Evolutionary conservation across 2,113 vertebrate genomes (phyloP).

Genomic region (Cavia aperea): DNA sequence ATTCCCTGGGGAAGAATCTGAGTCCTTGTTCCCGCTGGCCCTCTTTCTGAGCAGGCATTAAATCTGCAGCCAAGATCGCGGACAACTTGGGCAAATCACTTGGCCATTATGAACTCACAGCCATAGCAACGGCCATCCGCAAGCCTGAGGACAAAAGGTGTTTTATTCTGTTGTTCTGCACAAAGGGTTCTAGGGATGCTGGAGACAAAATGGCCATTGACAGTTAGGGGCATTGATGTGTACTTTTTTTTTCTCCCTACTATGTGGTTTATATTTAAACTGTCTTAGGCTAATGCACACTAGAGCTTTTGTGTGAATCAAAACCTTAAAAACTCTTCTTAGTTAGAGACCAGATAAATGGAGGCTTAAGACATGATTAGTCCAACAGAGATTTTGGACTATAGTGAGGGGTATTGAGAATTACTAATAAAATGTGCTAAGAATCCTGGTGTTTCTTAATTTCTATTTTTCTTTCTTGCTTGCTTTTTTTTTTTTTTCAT

Average conservation of each 20-base stretch:
- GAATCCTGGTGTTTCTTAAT: not conserved
- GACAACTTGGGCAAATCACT: constrained; percentile 82
- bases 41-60: constrained; percentile 77
- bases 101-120: constrained; percentile 86
- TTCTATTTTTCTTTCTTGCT: not conserved
- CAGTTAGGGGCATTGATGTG: constrained; percentile 72
- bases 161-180: constrained; percentile 86
- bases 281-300: constrained; percentile 32
- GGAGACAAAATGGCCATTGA: constrained; percentile 81
- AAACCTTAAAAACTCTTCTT: constrained; percentile 43
- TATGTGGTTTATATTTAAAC: constrained; percentile 72
- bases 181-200: constrained; percentile 84
- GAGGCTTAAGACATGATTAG: constrained; percentile 32
- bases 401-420: not conserved
- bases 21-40: constrained; percentile 75
- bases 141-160: constrained; percentile 83
- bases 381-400: not conserved
- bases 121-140: constrained; percentile 86
- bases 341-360: constrained; percentile 2
- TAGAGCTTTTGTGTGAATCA: constrained; percentile 48
- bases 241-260: constrained; percentile 58
- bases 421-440: constrained; percentile 16
- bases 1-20: constrained; percentile 78
- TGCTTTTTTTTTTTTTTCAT: not conserved
- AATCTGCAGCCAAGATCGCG: constrained; percentile 81